Conservation (phyloP, 1,140 invertebrate species). For the Stegodyphus mimosarum region DNA sequence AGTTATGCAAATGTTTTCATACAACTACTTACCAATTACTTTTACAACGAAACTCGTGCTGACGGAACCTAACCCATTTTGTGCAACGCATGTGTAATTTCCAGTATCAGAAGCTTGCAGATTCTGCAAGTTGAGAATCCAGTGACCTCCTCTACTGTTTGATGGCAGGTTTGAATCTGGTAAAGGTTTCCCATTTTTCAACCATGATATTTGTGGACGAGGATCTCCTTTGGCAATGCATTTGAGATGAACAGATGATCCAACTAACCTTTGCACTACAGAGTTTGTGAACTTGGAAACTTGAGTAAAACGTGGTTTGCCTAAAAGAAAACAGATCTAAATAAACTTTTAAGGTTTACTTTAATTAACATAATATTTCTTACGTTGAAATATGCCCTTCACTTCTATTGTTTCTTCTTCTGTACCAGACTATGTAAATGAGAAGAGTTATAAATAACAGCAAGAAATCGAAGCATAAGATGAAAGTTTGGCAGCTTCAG, state of each 20-base stretch:
- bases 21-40: slow-evolving; percentile 76
- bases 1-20: too few species aligned
- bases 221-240: slow-evolving; percentile 50
- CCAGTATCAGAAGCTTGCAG: slow-evolving; percentile 75
- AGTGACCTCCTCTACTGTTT: slow-evolving; percentile 18
- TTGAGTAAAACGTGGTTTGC: slow-evolving; percentile 47
- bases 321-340: background rate
- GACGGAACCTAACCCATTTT: slow-evolving; percentile 82
- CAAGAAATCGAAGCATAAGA: too few species aligned
- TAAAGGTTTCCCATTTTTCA: slow-evolving; percentile 56
- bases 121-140: slow-evolving; percentile 61
- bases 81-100: slow-evolving; percentile 86
- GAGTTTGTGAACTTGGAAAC: slow-evolving; percentile 28
- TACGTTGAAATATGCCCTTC: too few species aligned
- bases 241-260: slow-evolving; percentile 43
- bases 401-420: too few species aligned
- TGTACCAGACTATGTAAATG: too few species aligned
- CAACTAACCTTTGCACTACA: slow-evolving; percentile 31
- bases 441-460: too few species aligned
- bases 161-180: slow-evolving; percentile 37
- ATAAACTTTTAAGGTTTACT: too few species aligned
- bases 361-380: too few species aligned
- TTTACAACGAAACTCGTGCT: slow-evolving; percentile 79
- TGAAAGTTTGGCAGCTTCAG: too few species aligned
- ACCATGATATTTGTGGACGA: slow-evolving; percentile 50